Conservation (phyloP, 2,797 vertebrate species). For the Chloroceryle inda region DNA sequence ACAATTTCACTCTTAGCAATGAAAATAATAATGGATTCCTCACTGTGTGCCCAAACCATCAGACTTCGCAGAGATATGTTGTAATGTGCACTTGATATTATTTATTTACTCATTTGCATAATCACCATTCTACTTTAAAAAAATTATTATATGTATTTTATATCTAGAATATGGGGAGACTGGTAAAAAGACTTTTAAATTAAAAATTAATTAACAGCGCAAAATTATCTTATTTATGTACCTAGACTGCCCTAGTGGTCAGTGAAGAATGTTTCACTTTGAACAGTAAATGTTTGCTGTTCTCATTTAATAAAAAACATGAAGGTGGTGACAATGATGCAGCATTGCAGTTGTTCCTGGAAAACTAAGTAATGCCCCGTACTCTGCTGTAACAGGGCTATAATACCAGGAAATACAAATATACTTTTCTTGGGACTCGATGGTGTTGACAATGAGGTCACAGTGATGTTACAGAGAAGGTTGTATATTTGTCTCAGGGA, state of each 20-base stretch:
- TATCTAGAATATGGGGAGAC: not conserved
- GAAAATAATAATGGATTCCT: not conserved
- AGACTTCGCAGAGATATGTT: not conserved
- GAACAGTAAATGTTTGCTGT: not conserved
- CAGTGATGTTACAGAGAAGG: not conserved
- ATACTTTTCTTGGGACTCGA: not conserved
- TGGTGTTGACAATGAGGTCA: not conserved
- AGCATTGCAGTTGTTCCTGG: not conserved
- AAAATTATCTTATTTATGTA: not conserved
- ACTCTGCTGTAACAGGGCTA: not conserved
- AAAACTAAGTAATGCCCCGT: not conserved
- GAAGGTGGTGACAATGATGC: not conserved
- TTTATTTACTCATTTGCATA: conserved; percentile 14
- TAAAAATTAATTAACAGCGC: not conserved
- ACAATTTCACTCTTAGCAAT: not conserved
- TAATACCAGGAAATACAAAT: not conserved
- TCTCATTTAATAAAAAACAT: not conserved
- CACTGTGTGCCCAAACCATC: not conserved
- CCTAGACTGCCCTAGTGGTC: not conserved
- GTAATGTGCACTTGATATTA: not conserved
- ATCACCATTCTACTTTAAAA: not conserved
- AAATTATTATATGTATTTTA: not conserved
- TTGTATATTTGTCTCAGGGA: not conserved
- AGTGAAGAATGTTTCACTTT: not conserved
- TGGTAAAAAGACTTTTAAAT: not conserved